These are phyloP conservation scores for Gila orcuttii DNA, from an alignment of 2,113 vertebrate genomes.

Conservation along the genomic window DNA sequence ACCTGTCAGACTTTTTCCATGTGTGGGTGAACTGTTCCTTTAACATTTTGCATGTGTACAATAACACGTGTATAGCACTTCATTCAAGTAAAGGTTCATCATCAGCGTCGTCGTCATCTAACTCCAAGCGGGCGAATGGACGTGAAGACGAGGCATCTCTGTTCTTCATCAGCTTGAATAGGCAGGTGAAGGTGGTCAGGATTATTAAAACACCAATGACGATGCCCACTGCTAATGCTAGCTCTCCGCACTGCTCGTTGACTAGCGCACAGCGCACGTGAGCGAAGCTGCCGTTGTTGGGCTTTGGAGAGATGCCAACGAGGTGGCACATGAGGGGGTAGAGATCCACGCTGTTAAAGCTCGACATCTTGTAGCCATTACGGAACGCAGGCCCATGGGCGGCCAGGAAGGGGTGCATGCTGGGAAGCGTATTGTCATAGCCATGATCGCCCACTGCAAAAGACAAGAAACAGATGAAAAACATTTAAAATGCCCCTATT, in stretches of 20 bases:
- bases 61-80: neutral
- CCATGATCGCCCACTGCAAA: constrained; percentile 92
- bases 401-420: constrained; percentile 95
- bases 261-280: constrained; percentile 79
- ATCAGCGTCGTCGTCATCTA: constrained; percentile 80
- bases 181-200: constrained; percentile 77
- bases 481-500: neutral
- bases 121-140: constrained; percentile 82
- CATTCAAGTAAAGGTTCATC: constrained; percentile 82
- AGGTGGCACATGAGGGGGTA: constrained; percentile 95
- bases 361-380: constrained; percentile 69
- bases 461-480: constrained; percentile 29
- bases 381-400: constrained; percentile 87
- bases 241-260: constrained; percentile 77
- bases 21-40: neutral
- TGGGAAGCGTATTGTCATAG: constrained; percentile 87
- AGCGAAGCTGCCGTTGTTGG: constrained; percentile 88
- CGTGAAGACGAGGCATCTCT: constrained; percentile 51
- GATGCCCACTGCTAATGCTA: constrained; percentile 78
- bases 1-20: neutral
- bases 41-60: neutral
- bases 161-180: constrained; percentile 77
- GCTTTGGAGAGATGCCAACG: constrained; percentile 76
- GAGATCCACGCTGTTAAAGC: constrained; percentile 84
- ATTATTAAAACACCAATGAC: constrained; percentile 82